Conservation (phyloP, 2,888 invertebrate species). For the Clistopyga incitator region DNA sequence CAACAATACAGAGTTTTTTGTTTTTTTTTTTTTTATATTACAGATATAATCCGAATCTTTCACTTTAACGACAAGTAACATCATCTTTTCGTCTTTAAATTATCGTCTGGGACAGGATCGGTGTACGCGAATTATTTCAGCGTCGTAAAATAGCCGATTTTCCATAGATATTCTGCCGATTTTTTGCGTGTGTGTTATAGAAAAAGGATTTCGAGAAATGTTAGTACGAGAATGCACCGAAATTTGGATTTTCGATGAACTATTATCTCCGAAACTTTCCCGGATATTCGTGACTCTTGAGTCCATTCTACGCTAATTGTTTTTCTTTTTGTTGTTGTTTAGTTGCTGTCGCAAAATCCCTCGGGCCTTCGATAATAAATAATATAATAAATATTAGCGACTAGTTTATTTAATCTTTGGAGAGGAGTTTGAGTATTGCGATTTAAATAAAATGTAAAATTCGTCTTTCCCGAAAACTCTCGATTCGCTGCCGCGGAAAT, state of each 20-base stretch:
- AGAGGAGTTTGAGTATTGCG: slow-evolving; percentile 45
- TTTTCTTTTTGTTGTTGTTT: slow-evolving; percentile 1
- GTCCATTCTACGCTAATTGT: slow-evolving; percentile 33
- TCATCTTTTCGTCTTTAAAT: slow-evolving; percentile 66
- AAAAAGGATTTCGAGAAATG: slow-evolving; percentile 1
- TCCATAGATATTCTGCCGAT: slow-evolving; percentile 3
- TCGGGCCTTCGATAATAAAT: slow-evolving; percentile 31
- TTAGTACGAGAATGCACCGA: slow-evolving; percentile 29
- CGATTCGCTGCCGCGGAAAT: slow-evolving; percentile 36
- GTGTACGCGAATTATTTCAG: slow-evolving; percentile 14
- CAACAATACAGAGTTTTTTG: slow-evolving; percentile 81
- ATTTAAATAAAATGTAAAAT: slow-evolving; percentile 29
- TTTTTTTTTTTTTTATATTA: slow-evolving; percentile 76
- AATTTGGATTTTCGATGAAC: neutral
- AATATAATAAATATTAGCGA: slow-evolving; percentile 54
- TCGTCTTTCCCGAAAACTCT: slow-evolving; percentile 16
- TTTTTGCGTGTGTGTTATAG: slow-evolving; percentile 16
- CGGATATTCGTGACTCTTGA: slow-evolving; percentile 13
- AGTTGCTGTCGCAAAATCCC: neutral
- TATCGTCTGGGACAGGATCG: slow-evolving; percentile 51
- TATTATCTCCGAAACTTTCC: neutral
- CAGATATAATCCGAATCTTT: slow-evolving; percentile 81
- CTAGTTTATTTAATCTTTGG: slow-evolving; percentile 36
- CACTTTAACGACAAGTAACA: slow-evolving; percentile 81
- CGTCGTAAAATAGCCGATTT: slow-evolving; percentile 17